phyloP scores from a whole-genome alignment of 2,797 vertebrate genomes.

The Fratercula arctica region DNA sequence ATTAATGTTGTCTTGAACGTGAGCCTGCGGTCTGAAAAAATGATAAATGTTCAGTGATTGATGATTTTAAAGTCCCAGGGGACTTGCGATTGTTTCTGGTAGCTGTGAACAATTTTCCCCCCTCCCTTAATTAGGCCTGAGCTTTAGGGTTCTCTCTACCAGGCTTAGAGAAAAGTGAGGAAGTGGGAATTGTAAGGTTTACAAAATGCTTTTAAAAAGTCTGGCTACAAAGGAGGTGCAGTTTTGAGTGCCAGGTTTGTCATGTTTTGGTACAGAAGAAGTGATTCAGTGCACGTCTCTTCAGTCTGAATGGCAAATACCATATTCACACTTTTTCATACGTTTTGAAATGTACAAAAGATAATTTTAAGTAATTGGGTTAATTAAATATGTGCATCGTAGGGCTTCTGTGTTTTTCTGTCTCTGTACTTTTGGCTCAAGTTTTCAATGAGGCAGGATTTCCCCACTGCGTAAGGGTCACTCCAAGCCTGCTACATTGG shows the following conservation, averaged over 20 bases:
- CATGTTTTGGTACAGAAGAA: neutral
- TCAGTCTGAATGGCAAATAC: neutral
- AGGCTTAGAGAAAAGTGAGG: neutral
- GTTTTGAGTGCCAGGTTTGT: neutral
- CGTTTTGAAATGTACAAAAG: neutral
- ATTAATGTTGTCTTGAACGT: constrained; percentile 71
- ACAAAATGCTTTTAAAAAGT: neutral
- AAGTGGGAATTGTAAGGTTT: neutral
- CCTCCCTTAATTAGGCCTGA: constrained; percentile 17
- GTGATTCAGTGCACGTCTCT: neutral
- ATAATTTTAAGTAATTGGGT: neutral
- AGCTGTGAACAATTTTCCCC: constrained; percentile 45
- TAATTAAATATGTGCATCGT: neutral
- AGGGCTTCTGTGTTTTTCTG: neutral
- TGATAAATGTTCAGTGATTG: constrained; percentile 84
- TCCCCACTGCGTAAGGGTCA: neutral
- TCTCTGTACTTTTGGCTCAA: neutral
- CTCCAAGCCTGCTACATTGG: neutral
- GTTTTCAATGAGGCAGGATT: neutral
- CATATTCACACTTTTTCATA: neutral
- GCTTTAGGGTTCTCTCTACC: constrained; percentile 1
- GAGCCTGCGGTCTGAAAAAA: constrained; percentile 77
- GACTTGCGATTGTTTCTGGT: constrained; percentile 53
- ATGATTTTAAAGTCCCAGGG: constrained; percentile 79
- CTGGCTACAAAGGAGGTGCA: neutral